Evolutionary conservation across 2,888 invertebrate species (phyloP).

Genomic region (Cerastoderma edule): DNA sequence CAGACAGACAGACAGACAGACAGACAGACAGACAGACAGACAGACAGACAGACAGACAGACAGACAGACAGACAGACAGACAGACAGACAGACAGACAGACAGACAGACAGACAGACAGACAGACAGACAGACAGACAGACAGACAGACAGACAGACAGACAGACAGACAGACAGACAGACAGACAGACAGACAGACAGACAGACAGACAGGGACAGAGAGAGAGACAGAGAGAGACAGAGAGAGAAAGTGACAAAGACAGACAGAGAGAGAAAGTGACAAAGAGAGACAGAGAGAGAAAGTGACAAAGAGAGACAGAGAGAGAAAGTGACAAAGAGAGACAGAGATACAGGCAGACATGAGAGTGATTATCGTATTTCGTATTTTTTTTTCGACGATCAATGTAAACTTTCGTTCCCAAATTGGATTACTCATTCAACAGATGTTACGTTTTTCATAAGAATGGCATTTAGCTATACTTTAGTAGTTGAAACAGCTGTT

Average conservation of each 20-base stretch:
- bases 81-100: not conserved
- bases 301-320: not conserved
- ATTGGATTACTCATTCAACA: too few relatives aligned
- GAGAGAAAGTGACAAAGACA: not conserved
- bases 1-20: not conserved
- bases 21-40: not conserved
- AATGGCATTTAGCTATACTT: too few relatives aligned
- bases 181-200: not conserved
- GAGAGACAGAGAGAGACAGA: not conserved
- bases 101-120: not conserved
- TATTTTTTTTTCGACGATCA: too few relatives aligned
- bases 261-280: not conserved
- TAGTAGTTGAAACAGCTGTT: too few relatives aligned
- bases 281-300: not conserved
- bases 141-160: not conserved
- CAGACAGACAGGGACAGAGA: not conserved
- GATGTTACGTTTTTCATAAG: too few relatives aligned
- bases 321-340: not conserved
- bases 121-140: not conserved
- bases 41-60: not conserved
- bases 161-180: not conserved
- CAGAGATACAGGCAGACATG: too few relatives aligned
- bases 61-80: not conserved
- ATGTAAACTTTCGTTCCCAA: too few relatives aligned
- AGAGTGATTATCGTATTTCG: too few relatives aligned